A percentile compares a stretch with the other conserved stretches of the same genome.
These are phyloP conservation scores for Apamea crenata DNA, from an alignment of 2,888 invertebrate genomes.

Conservation along the genomic window DNA sequence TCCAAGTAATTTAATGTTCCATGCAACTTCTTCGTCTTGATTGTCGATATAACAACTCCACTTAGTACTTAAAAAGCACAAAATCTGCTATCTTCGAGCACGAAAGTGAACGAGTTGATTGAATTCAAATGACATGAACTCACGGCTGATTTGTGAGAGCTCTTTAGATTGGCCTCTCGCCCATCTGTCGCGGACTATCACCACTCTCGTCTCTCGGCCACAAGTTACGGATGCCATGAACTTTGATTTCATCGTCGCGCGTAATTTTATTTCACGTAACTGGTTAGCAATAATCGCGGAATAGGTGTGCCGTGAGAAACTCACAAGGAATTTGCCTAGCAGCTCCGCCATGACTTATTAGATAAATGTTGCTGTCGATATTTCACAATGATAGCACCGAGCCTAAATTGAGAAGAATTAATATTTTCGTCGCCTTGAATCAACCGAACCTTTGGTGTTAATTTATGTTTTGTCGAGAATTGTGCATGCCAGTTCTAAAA, in stretches of 20 bases:
- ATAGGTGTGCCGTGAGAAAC: constrained; percentile 60
- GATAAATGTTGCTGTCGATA: constrained; percentile 12
- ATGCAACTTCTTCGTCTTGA: constrained; percentile 1
- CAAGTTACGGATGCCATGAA: constrained; percentile 37
- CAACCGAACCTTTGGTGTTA: neutral
- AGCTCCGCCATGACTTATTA: constrained; percentile 36
- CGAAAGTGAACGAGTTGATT: constrained; percentile 27
- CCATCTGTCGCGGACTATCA: constrained; percentile 1
- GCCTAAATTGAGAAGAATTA: constrained; percentile 5
- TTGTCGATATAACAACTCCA: neutral
- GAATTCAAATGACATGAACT: constrained; percentile 29
- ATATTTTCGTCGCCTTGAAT: neutral
- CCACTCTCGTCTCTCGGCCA: constrained; percentile 11
- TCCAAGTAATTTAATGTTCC: constrained; percentile 11
- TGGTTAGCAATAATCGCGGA: constrained; percentile 45
- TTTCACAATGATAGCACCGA: neutral
- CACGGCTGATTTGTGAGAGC: constrained; percentile 7
- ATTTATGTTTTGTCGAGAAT: neutral
- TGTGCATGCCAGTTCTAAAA: neutral
- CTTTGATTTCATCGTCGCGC: constrained; percentile 49
- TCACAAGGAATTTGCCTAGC: constrained; percentile 38
- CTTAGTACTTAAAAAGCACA: constrained; percentile 1
- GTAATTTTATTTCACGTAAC: constrained; percentile 57
- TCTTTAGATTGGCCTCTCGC: constrained; percentile 11
- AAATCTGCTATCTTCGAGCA: constrained; percentile 20